Evolutionary conservation across 2,113 vertebrate genomes (phyloP).

Genomic region (Reinhardtius hippoglossoides): DNA sequence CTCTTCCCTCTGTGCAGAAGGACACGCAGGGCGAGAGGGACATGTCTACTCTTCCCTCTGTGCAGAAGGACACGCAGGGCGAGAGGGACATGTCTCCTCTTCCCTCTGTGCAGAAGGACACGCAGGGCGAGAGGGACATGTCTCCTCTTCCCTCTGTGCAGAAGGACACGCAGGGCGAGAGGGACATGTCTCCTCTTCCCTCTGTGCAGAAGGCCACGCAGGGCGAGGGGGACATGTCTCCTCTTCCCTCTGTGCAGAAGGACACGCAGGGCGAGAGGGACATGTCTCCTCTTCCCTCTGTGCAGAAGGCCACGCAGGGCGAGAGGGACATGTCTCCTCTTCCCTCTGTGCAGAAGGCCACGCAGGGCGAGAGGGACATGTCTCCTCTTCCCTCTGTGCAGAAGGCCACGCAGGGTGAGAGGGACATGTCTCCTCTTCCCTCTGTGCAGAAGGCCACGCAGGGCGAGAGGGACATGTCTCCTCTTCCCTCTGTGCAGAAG

Average conservation of each 20-base stretch:
- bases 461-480: slow-evolving; percentile 25
- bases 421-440: background rate
- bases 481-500: slow-evolving; percentile 22
- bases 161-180: slow-evolving; percentile 55
- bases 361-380: slow-evolving; percentile 26
- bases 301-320: slow-evolving; percentile 52
- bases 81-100: background rate
- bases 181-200: background rate
- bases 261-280: slow-evolving; percentile 42
- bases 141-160: background rate
- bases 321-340: background rate
- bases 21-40: slow-evolving; percentile 42
- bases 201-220: slow-evolving; percentile 42
- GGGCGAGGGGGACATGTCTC: slow-evolving; percentile 25
- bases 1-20: slow-evolving; percentile 22
- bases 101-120: slow-evolving; percentile 40
- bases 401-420: slow-evolving; percentile 54
- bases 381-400: background rate
- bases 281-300: background rate
- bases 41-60: background rate
- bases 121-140: slow-evolving; percentile 26
- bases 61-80: slow-evolving; percentile 53
- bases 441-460: slow-evolving; percentile 42
- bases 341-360: slow-evolving; percentile 40
- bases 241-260: slow-evolving; percentile 22